Evolutionary conservation across 2,797 vertebrate species (phyloP).

Genomic region (Aplochiton taeniatus): DNA sequence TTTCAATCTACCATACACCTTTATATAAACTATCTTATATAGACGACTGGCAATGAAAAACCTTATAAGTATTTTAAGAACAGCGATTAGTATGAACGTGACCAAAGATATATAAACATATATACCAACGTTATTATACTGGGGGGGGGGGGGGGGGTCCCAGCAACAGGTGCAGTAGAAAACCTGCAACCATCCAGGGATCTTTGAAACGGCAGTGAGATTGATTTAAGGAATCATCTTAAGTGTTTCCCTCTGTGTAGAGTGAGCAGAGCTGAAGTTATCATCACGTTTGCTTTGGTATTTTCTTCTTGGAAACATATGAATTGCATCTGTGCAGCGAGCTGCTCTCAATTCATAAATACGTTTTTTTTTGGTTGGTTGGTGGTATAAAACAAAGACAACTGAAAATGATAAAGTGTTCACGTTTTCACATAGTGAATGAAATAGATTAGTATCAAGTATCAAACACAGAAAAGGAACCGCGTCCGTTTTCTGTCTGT

Average conservation of each 20-base stretch:
- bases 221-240: conserved; percentile 77
- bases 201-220: conserved; percentile 65
- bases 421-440: conserved; percentile 61
- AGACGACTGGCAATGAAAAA: too few species aligned
- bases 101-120: conserved; percentile 24
- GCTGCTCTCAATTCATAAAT: conserved; percentile 73
- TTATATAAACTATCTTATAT: conserved; percentile 22
- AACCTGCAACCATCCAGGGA: conserved; percentile 49
- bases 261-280: too few species aligned
- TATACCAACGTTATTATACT: conserved; percentile 16
- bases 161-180: conserved; percentile 29
- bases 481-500: conserved; percentile 34
- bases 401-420: conserved; percentile 50
- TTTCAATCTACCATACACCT: too few species aligned
- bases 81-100: conserved; percentile 34
- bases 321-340: conserved; percentile 60
- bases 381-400: conserved; percentile 51
- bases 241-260: conserved; percentile 47
- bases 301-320: conserved; percentile 66
- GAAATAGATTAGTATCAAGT: conserved; percentile 42
- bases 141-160: conserved; percentile 36
- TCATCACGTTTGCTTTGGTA: conserved; percentile 15
- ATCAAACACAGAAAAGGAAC: conserved; percentile 46
- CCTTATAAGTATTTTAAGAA: conserved; percentile 3
- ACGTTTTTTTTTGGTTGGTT: conserved; percentile 57